Percentiles rank a stretch among this genome's conserved stretches.
phyloP scores from a whole-genome alignment of 1,140 invertebrate genomes.

The Brachionus calyciflorus region DNA sequence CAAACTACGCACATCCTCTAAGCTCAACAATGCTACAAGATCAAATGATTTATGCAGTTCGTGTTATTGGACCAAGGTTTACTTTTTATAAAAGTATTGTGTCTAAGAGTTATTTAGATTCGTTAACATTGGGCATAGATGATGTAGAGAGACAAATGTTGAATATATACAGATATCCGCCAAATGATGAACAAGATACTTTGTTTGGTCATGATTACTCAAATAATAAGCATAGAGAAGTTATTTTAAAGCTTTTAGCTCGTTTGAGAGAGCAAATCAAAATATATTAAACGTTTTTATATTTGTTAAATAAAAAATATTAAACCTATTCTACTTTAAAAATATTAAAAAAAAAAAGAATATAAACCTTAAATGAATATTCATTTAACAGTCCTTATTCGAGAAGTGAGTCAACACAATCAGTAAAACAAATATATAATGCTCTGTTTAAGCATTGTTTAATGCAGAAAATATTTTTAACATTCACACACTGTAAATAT shows the following conservation, averaged over 20 bases:
- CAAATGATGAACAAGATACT: background rate
- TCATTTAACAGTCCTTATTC: no score
- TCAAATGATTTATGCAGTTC: slow-evolving; percentile 2
- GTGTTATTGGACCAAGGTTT: slow-evolving; percentile 16
- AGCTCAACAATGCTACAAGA: slow-evolving; percentile 13
- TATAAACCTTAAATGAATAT: no score
- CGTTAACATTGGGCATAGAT: background rate
- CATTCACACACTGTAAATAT: no score
- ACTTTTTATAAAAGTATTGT: slow-evolving; percentile 27
- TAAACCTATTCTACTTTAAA: no score
- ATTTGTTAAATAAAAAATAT: no score
- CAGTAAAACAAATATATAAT: no score
- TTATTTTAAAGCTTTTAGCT: background rate
- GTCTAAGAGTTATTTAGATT: background rate
- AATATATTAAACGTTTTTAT: background rate
- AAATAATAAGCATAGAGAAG: background rate
- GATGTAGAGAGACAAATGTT: background rate
- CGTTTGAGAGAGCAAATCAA: slow-evolving; percentile 16
- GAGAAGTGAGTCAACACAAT: no score
- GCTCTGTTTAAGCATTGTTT: no score
- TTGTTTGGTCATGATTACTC: slow-evolving; percentile 31
- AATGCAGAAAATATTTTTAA: no score
- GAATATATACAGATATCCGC: slow-evolving; percentile 14
- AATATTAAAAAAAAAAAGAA: no score
- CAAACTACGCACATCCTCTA: background rate